These are phyloP conservation scores for Sus cebifrons DNA, from an alignment of 2,797 vertebrate species.

Conservation along the genomic window DNA sequence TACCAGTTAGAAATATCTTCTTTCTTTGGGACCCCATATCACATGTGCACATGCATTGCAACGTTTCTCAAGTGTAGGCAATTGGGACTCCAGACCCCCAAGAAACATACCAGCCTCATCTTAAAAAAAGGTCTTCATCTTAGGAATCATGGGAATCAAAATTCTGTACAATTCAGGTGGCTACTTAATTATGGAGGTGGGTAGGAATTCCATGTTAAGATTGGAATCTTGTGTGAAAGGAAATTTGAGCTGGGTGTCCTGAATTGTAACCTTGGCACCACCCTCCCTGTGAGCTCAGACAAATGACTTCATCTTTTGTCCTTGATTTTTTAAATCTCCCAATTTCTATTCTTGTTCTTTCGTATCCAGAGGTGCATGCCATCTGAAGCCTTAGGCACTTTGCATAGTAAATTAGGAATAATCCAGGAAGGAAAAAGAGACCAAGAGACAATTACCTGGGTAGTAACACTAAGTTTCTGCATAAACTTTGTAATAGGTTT, in stretches of 20 bases:
- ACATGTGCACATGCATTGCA: background rate
- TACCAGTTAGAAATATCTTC: background rate
- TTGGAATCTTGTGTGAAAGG: slow-evolving; percentile 38
- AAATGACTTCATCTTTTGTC: slow-evolving; percentile 67
- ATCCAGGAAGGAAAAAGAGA: background rate
- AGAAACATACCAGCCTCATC: background rate
- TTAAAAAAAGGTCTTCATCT: background rate
- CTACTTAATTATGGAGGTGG: background rate
- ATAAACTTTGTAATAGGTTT: background rate
- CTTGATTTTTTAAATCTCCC: background rate
- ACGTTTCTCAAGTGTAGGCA: slow-evolving; percentile 9
- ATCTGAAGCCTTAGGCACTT: slow-evolving; percentile 51
- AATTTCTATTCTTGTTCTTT: slow-evolving; percentile 59
- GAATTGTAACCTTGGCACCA: slow-evolving; percentile 31
- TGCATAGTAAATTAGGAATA: slow-evolving; percentile 46
- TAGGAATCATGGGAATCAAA: background rate
- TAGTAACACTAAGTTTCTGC: slow-evolving; percentile 20
- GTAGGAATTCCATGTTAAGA: slow-evolving; percentile 45
- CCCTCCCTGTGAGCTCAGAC: slow-evolving; percentile 25
- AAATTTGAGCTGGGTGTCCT: slow-evolving; percentile 30
- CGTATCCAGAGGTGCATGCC: slow-evolving; percentile 38
- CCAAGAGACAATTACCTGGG: background rate
- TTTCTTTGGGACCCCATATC: background rate
- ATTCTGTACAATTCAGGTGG: background rate
- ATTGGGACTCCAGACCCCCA: background rate